phyloP scores from a whole-genome alignment of 2,888 invertebrate genomes.

The Drosophila picticornis region DNA sequence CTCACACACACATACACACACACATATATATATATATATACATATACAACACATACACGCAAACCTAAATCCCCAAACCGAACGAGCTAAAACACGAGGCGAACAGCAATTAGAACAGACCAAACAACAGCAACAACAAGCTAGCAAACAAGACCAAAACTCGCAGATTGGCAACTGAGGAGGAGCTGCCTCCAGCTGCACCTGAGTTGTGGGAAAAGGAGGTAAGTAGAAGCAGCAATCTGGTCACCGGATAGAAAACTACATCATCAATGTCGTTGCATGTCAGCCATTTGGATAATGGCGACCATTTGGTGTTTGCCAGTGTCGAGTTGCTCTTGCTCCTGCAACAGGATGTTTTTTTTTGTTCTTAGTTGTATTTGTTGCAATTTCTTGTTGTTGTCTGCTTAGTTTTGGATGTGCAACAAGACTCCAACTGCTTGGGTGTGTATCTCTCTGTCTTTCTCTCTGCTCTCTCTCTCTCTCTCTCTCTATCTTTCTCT shows the following conservation, averaged over 20 bases:
- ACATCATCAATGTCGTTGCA: conserved; percentile 77
- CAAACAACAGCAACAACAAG: conserved; percentile 46
- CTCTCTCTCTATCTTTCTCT: conserved; percentile 1
- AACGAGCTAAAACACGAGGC: conserved; percentile 74
- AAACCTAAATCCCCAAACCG: conserved; percentile 55
- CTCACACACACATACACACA: conserved; percentile 29
- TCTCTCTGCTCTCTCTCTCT: neutral
- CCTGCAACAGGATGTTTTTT: conserved; percentile 56
- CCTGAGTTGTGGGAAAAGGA: neutral
- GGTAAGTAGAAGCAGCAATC: conserved; percentile 14
- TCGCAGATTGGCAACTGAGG: conserved; percentile 20
- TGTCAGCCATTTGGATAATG: conserved; percentile 80
- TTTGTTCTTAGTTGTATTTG: neutral
- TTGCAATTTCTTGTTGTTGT: conserved; percentile 13
- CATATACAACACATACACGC: conserved; percentile 29
- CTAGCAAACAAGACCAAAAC: conserved; percentile 53
- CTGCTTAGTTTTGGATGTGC: conserved; percentile 45
- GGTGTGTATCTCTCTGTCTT: neutral
- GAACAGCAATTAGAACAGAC: conserved; percentile 79
- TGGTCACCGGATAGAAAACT: conserved; percentile 40
- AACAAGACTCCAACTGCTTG: conserved; percentile 52
- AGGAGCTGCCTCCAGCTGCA: conserved; percentile 17
- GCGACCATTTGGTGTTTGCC: conserved; percentile 54
- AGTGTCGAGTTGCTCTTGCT: conserved; percentile 47
- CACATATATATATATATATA: neutral